Percentiles rank a stretch among this genome's conserved stretches.
These are phyloP conservation scores for Lathronympha strigana DNA, from an alignment of 2,888 invertebrate species.

Conservation along the genomic window DNA sequence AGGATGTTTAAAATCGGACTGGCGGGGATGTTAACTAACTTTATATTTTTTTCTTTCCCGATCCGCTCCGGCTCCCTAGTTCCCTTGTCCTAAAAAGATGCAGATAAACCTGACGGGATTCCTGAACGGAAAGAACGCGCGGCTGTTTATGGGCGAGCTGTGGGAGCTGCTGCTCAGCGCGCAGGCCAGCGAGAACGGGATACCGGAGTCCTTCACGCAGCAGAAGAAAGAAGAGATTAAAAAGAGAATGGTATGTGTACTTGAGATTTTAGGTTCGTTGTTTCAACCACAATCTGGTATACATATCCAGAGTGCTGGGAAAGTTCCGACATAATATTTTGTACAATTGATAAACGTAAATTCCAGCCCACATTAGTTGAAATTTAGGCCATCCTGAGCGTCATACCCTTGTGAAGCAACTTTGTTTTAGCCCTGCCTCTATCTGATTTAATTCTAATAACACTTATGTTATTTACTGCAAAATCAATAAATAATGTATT, in stretches of 20 bases:
- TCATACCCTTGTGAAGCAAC: no score
- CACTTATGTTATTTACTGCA: not conserved
- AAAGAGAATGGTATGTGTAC: conserved; percentile 88
- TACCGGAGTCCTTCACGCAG: conserved; percentile 97
- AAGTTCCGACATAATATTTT: no score
- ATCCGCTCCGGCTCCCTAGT: conserved; percentile 86
- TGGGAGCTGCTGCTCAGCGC: conserved; percentile 98
- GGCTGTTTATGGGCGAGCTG: conserved; percentile 98
- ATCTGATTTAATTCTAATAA: no score
- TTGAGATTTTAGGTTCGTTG: not conserved
- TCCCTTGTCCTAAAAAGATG: conserved; percentile 98
- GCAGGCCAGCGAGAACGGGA: conserved; percentile 97
- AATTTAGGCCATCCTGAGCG: no score
- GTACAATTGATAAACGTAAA: no score
- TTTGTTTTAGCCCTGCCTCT: no score
- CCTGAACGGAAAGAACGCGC: conserved; percentile 98
- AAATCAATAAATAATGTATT: conserved; percentile 18
- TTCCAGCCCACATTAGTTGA: no score
- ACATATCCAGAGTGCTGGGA: no score
- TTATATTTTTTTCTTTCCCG: conserved; percentile 71
- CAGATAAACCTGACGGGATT: conserved; percentile 99
- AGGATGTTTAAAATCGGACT: conserved; percentile 53
- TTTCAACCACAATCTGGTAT: no score
- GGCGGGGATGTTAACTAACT: conserved; percentile 57
- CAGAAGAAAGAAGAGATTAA: conserved; percentile 98